A percentile compares a stretch with the other conserved stretches of the same genome.
Conservation (phyloP, 1,140 invertebrate species). For the Macrocentrus cingulum region DNA sequence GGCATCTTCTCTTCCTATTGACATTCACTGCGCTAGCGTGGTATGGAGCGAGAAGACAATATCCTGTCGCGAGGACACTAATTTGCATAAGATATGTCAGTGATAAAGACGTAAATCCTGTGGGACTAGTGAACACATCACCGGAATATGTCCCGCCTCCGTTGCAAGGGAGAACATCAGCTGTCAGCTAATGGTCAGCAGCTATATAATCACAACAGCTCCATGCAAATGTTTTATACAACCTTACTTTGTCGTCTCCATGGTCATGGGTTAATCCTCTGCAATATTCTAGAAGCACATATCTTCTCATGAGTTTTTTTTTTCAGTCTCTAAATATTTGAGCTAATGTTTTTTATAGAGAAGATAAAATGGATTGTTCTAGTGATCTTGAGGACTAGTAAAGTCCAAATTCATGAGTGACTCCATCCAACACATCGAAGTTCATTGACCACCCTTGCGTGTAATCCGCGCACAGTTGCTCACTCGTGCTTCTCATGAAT, state of each 20-base stretch:
- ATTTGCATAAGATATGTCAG: constrained; percentile 52
- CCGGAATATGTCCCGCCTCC: background rate
- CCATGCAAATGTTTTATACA: background rate
- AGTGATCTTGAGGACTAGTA: too few relatives aligned
- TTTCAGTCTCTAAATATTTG: too few relatives aligned
- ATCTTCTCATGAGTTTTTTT: too few relatives aligned
- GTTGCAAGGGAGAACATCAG: constrained; percentile 4
- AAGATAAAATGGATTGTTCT: too few relatives aligned
- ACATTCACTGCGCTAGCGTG: constrained; percentile 3
- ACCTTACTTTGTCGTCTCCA: background rate
- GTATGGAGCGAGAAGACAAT: constrained; percentile 27
- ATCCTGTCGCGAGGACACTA: constrained; percentile 39
- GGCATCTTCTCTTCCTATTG: background rate
- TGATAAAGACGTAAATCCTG: constrained; percentile 51
- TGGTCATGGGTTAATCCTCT: background rate
- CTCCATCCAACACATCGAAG: background rate
- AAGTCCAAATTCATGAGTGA: background rate
- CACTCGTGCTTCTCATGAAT: background rate
- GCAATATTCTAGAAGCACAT: background rate
- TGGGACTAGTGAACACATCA: constrained; percentile 19
- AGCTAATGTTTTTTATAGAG: too few relatives aligned
- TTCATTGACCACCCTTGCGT: constrained; percentile 14
- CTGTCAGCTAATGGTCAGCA: background rate
- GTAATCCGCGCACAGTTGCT: background rate
- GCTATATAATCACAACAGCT: background rate